phyloP scores from a whole-genome alignment of 2,888 invertebrate genomes.

The Cephonodes hylas region DNA sequence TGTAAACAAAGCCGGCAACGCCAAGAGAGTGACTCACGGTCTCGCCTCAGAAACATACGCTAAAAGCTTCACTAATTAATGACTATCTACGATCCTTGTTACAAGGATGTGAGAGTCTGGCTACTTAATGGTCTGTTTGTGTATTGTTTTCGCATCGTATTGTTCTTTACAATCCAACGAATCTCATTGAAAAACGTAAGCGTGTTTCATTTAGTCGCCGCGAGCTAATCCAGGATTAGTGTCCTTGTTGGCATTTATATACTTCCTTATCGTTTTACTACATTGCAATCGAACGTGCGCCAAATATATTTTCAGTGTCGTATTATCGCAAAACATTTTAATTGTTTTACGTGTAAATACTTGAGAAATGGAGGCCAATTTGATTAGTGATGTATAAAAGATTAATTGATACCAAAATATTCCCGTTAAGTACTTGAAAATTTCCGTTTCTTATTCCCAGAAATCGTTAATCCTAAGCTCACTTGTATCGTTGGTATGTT shows the following conservation, averaged over 20 bases:
- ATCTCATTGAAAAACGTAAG: not conserved
- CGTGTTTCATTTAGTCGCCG: not conserved
- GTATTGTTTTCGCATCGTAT: not conserved
- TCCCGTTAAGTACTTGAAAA: not conserved
- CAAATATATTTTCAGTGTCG: not conserved
- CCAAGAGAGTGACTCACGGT: conserved; percentile 44
- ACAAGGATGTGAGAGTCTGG: conserved; percentile 30
- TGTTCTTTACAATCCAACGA: not conserved
- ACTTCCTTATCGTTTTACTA: not conserved
- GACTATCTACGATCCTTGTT: conserved; percentile 32
- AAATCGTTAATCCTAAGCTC: too few species aligned
- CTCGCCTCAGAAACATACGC: conserved; percentile 38
- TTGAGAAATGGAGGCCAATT: not conserved
- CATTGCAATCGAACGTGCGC: not conserved
- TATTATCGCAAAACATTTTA: not conserved
- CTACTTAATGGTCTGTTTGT: not conserved
- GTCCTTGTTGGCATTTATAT: not conserved
- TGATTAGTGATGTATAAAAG: not conserved
- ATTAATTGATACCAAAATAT: not conserved
- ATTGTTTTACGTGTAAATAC: not conserved
- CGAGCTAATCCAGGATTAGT: not conserved
- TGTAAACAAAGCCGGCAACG: conserved; percentile 58
- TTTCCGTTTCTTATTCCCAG: not conserved
- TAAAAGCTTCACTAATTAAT: conserved; percentile 43
- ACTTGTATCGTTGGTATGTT: too few species aligned